phyloP scores from a whole-genome alignment of 64 coral and sea anemone species.

The Montipora cactus region DNA sequence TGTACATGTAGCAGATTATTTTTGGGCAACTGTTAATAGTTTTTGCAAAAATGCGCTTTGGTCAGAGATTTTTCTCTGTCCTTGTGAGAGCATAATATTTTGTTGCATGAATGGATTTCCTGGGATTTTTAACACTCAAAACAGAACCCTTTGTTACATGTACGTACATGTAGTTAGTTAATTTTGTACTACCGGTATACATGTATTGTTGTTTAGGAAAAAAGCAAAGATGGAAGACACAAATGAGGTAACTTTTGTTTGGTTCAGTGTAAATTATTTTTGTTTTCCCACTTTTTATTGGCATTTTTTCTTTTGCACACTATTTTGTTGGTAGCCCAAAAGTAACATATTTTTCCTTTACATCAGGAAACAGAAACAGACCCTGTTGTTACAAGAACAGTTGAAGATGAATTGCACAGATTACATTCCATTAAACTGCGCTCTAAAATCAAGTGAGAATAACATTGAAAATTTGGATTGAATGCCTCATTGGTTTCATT shows the following conservation, averaged over 20 bases:
- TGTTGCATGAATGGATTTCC: no score
- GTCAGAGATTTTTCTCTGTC: no score
- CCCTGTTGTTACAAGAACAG: conserved; percentile 35
- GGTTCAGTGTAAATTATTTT: neutral
- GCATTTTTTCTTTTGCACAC: neutral
- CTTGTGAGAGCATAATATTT: no score
- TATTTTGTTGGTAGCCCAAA: no score
- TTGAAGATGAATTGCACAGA: conserved; percentile 77
- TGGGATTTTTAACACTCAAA: no score
- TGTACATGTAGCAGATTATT: no score
- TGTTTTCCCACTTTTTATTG: neutral
- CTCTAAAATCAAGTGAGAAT: conserved; percentile 84
- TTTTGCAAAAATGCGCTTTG: no score
- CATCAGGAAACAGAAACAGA: conserved; percentile 16
- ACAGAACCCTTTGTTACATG: no score
- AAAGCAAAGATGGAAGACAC: conserved; percentile 15
- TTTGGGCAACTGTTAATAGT: no score
- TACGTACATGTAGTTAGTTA: no score
- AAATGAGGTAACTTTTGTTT: neutral
- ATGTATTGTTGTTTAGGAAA: neutral
- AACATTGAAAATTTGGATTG: neutral
- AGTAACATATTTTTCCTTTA: neutral
- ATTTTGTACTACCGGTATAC: no score
- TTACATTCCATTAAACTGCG: conserved; percentile 68
- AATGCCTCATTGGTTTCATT: no score